Percentiles rank a stretch among this genome's conserved stretches.
phyloP scores from a whole-genome alignment of 2,113 vertebrate species.

The Trochalopteron elliotii region DNA sequence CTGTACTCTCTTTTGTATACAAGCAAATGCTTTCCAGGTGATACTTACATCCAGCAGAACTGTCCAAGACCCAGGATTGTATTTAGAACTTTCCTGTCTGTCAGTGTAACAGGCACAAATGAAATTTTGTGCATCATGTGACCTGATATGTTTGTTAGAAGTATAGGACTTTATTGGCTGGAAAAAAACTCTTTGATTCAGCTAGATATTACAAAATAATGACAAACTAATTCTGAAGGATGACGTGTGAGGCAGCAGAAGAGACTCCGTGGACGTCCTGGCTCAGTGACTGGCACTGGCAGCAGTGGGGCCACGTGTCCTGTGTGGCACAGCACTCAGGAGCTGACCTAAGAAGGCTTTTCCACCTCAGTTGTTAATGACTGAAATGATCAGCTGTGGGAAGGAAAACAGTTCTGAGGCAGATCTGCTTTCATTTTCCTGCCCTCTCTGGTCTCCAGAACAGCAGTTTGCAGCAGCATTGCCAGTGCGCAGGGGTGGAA shows the following conservation, averaged over 20 bases:
- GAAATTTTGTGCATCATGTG: not conserved
- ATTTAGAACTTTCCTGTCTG: not conserved
- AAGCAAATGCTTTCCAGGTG: not conserved
- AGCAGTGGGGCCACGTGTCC: not conserved
- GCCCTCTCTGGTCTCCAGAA: not conserved
- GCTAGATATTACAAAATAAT: not conserved
- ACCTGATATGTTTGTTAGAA: not conserved
- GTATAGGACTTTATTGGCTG: not conserved
- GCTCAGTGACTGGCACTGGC: not conserved
- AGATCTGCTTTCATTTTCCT: not conserved
- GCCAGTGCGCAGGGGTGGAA: not conserved
- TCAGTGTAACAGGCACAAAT: not conserved
- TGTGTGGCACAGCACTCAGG: not conserved
- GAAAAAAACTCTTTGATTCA: not conserved
- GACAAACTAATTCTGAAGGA: not conserved
- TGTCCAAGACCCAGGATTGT: not conserved
- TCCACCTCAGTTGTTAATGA: not conserved
- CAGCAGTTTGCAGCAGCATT: not conserved
- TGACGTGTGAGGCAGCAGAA: not conserved
- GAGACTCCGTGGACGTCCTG: fast-evolving
- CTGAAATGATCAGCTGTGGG: not conserved
- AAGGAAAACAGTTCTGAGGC: not conserved
- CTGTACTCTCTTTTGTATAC: not conserved
- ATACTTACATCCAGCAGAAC: not conserved
- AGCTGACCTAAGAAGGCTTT: not conserved